Percentiles rank a stretch among this genome's conserved stretches.
Conservation (phyloP, 2,797 vertebrate genomes). For the Echeneis naucrates region DNA sequence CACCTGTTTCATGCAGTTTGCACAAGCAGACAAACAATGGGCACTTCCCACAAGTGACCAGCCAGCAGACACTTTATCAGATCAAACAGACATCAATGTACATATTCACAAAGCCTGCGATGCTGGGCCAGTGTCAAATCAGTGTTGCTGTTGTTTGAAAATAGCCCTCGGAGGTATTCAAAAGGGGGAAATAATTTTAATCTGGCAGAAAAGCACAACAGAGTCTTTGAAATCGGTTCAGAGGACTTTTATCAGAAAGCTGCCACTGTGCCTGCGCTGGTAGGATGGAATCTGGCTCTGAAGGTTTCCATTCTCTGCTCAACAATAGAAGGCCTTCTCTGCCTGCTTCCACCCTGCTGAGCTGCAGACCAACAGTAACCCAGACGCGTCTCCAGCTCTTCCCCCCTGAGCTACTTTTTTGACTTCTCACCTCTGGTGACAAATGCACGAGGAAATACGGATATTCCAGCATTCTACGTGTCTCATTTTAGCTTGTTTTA, state of each 20-base stretch:
- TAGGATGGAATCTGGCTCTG: slow-evolving; percentile 73
- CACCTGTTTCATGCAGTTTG: slow-evolving; percentile 26
- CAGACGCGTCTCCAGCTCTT: slow-evolving; percentile 48
- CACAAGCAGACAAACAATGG: slow-evolving; percentile 33
- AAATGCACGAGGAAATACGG: slow-evolving; percentile 1
- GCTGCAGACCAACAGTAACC: slow-evolving; percentile 29
- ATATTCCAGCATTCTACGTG: background rate
- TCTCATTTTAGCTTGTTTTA: background rate
- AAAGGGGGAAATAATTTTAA: slow-evolving; percentile 47
- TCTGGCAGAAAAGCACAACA: slow-evolving; percentile 61
- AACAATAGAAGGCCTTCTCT: slow-evolving; percentile 78
- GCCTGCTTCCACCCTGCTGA: slow-evolving; percentile 57
- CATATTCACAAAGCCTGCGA: slow-evolving; percentile 39
- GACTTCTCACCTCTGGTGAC: slow-evolving; percentile 28
- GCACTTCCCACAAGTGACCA: slow-evolving; percentile 39
- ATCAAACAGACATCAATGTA: slow-evolving; percentile 40
- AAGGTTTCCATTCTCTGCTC: slow-evolving; percentile 71
- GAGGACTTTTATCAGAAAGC: slow-evolving; percentile 65
- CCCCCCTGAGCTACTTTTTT: slow-evolving; percentile 19
- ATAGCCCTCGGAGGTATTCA: slow-evolving; percentile 52
- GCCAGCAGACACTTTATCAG: slow-evolving; percentile 45
- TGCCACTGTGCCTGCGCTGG: slow-evolving; percentile 59
- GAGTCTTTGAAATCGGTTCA: slow-evolving; percentile 69
- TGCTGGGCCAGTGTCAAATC: slow-evolving; percentile 31
- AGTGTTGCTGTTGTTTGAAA: slow-evolving; percentile 56